These are phyloP conservation scores for Myotis yumanensis DNA, from an alignment of 2,113 vertebrate genomes.

Conservation along the genomic window DNA sequence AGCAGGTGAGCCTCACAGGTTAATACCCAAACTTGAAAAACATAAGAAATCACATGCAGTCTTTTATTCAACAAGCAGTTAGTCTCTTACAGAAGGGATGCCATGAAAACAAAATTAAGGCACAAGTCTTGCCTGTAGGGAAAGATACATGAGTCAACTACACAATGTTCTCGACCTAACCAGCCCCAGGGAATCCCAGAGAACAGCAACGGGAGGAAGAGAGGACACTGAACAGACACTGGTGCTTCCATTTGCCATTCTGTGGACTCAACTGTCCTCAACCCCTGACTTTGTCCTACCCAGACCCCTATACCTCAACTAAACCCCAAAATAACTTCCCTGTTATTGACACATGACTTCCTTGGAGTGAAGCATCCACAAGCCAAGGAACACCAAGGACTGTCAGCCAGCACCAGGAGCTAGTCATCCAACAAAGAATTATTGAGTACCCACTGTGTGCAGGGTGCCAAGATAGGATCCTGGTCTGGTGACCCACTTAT, in stretches of 20 bases:
- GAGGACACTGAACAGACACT: neutral
- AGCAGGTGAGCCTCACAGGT: neutral
- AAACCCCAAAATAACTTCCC: neutral
- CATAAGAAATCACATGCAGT: neutral
- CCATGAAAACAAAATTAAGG: conserved; percentile 21
- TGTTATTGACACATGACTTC: neutral
- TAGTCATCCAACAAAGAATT: neutral
- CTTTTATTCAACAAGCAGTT: conserved; percentile 6
- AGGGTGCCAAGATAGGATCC: neutral
- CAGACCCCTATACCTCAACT: neutral
- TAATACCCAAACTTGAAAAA: neutral
- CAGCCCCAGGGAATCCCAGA: neutral
- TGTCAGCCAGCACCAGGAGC: too few relatives aligned
- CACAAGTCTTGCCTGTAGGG: neutral
- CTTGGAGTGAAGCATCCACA: neutral
- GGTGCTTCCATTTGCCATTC: neutral
- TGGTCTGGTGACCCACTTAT: neutral
- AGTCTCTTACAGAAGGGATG: neutral
- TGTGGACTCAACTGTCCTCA: neutral
- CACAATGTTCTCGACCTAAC: neutral
- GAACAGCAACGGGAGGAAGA: neutral
- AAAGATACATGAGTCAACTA: neutral
- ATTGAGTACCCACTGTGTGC: neutral
- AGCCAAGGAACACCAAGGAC: too few relatives aligned
- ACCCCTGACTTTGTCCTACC: neutral